Evolutionary conservation across 2,888 invertebrate species (phyloP).

Genomic region (Copidosoma aretas): DNA sequence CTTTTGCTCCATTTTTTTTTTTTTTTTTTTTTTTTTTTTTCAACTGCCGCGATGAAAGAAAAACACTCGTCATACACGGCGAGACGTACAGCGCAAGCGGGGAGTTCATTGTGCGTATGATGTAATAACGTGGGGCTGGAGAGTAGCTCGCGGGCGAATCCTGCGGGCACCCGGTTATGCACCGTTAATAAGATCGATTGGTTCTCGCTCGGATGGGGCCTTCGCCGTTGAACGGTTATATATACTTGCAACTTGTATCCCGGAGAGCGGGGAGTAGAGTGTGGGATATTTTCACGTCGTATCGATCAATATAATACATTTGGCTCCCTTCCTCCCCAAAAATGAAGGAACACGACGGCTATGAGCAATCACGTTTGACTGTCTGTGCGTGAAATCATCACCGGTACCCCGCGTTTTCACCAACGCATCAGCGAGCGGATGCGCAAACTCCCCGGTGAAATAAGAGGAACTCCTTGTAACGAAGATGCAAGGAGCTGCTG

Average conservation of each 20-base stretch:
- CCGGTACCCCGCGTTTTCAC: neutral
- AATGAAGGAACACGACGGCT: neutral
- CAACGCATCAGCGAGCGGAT: neutral
- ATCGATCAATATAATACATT: neutral
- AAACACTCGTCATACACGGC: too few species aligned
- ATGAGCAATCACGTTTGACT: neutral
- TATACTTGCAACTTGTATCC: too few species aligned
- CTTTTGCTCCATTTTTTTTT: neutral
- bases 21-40: neutral
- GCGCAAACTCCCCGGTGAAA: neutral
- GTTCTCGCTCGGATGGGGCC: neutral
- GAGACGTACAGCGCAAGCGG: neutral
- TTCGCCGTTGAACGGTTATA: neutral
- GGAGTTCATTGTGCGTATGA: neutral
- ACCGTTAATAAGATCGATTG: neutral
- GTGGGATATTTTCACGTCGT: neutral
- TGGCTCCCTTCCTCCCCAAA: neutral
- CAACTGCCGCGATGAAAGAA: too few species aligned
- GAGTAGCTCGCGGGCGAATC: constrained; percentile 1
- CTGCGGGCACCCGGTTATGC: constrained; percentile 22
- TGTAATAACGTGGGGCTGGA: neutral
- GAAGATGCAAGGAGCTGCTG: neutral
- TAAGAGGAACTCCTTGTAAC: neutral
- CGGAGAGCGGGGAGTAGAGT: neutral
- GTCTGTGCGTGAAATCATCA: neutral